Base-by-base conservation (phyloP, 2,888 invertebrate genomes). In the Sepiola atlantica region DNA sequence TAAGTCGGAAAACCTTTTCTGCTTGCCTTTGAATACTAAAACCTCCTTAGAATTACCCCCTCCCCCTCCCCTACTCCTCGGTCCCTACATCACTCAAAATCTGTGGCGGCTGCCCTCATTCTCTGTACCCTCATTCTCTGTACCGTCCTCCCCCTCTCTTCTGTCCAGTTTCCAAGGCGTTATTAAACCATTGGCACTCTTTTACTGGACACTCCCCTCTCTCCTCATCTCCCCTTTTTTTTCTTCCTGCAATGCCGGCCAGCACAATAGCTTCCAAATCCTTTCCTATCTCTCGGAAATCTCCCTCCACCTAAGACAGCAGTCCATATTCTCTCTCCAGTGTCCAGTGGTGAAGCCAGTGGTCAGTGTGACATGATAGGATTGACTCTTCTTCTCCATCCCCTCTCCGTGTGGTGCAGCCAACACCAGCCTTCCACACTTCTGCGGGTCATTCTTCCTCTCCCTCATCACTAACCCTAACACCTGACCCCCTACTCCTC, bases 191-290 rank as follows among this genome's bases (percentile, higher is more conserved):
- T 77, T 77, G n/a, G 77, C 77, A 77, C 77, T 77, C 45, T 45
- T 45, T n/a, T 77, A 32, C n/a, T 77, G 77, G 77, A 77, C 77
- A n/a, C n/a, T 77, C 16, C 77, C 32, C 77, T 77, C 77, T 16
- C 8, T 77, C 77, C n/a, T 77, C 61, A 24, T 61, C 61, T 61
- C 57, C 21, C 24, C n/a, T n/a, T n/a, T n/a, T n/a, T 28, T 28
- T 61, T 28, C 28, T 61, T 61, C 28, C n/a, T 18, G 16, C n/a
- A 77, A 77, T 77, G 77, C 77, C n/a, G 32, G n/a, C 77, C 32
- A n/a, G n/a, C n/a, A 77, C 77, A 77, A 77, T 77, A 16, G 77
- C 77, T 77, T 77, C n/a, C 77, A 77, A n/a, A n/a, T 77, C 77
- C n/a, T 32, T n/a, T 77, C n/a, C 32, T 77, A 16, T 32, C 77